Evolutionary conservation across 2,113 vertebrate species (phyloP).

Genomic region (Scophthalmus maximus): DNA sequence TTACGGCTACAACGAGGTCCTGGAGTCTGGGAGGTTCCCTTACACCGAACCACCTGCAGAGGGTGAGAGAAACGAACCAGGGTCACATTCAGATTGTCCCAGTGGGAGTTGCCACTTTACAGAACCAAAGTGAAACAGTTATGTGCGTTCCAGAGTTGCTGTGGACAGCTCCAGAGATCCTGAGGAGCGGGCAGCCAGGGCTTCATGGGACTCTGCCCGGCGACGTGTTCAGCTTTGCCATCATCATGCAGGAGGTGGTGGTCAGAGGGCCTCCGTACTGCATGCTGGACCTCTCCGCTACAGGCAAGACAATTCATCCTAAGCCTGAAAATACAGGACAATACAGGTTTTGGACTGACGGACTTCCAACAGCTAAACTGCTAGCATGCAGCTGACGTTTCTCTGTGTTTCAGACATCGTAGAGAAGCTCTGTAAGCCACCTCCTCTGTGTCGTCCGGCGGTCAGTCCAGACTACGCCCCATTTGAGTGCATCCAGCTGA

Average conservation of each 20-base stretch:
- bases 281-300: slow-evolving; percentile 79
- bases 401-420: slow-evolving; percentile 76
- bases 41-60: slow-evolving; percentile 67
- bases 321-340: not conserved
- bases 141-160: slow-evolving; percentile 70
- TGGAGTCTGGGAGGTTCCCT: slow-evolving; percentile 78
- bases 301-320: slow-evolving; percentile 57
- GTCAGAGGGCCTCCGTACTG: slow-evolving; percentile 82
- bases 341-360: no score
- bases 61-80: slow-evolving; percentile 58
- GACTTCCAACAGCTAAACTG: no score
- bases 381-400: not conserved
- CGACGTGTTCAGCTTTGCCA: slow-evolving; percentile 86
- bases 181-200: slow-evolving; percentile 71
- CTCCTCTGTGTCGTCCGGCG: slow-evolving; percentile 82
- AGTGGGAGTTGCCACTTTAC: not conserved
- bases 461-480: slow-evolving; percentile 83
- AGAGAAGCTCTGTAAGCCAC: slow-evolving; percentile 80
- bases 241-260: slow-evolving; percentile 86
- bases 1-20: slow-evolving; percentile 80
- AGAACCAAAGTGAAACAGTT: not conserved
- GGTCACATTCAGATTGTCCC: not conserved
- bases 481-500: slow-evolving; percentile 84
- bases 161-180: slow-evolving; percentile 86
- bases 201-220: slow-evolving; percentile 67